phyloP scores from a whole-genome alignment of 1,140 invertebrate genomes.

The Hyposmocoma kahamanoa region DNA sequence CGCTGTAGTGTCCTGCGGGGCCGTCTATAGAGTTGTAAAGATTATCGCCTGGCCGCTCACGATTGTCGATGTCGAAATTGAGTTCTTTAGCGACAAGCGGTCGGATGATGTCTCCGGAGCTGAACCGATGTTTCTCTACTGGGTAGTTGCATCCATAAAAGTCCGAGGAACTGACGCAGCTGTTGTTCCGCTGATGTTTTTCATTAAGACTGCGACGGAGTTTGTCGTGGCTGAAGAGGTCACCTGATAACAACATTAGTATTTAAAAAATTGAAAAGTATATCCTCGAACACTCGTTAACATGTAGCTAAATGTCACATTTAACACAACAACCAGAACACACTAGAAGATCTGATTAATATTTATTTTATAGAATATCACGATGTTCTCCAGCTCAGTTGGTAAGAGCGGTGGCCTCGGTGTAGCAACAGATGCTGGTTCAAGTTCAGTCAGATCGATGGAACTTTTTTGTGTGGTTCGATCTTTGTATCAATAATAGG shows the following conservation, averaged over 20 bases:
- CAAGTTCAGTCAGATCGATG: no score
- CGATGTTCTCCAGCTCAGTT: no score
- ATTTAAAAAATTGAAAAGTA: no score
- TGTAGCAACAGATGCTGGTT: no score
- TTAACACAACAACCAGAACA: no score
- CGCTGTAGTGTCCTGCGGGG: slow-evolving; percentile 28
- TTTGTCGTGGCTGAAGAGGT: slow-evolving; percentile 67
- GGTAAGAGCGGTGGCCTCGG: no score
- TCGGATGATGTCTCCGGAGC: slow-evolving; percentile 58
- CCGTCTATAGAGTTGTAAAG: slow-evolving; percentile 67
- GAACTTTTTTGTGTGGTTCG: no score
- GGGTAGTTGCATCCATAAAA: slow-evolving; percentile 73
- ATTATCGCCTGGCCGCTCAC: slow-evolving; percentile 42
- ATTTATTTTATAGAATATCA: no score
- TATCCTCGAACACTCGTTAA: no score
- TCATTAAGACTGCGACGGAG: slow-evolving; percentile 69
- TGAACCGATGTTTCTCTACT: slow-evolving; percentile 69
- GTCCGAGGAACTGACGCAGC: slow-evolving; percentile 70
- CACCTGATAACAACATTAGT: slow-evolving; percentile 37
- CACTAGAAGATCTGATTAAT: no score
- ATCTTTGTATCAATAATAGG: no score
- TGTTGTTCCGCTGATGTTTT: slow-evolving; percentile 71
- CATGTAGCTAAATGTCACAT: no score
- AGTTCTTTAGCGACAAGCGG: slow-evolving; percentile 65
- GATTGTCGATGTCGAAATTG: slow-evolving; percentile 59